Evolutionary conservation across 2,888 invertebrate genomes (phyloP).

Genomic region (Sesia bembeciformis): DNA sequence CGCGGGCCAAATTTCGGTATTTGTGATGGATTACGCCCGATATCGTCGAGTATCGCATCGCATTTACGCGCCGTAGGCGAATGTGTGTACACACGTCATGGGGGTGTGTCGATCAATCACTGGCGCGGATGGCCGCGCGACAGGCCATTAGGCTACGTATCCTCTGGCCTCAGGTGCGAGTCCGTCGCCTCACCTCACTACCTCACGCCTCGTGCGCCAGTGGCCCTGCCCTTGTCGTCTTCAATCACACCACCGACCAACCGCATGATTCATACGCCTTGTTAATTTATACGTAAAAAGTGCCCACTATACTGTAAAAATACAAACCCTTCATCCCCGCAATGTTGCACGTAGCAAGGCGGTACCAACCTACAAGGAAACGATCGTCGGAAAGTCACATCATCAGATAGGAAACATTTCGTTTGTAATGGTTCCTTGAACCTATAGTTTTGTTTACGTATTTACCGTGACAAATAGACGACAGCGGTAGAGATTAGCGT

Average conservation of each 20-base stretch:
- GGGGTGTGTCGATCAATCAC: conserved; percentile 67
- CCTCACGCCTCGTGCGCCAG: conserved; percentile 12
- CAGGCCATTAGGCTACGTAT: conserved; percentile 63
- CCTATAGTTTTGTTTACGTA: too few relatives aligned
- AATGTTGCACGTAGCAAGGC: too few relatives aligned
- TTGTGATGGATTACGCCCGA: conserved; percentile 55
- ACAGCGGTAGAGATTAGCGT: too few relatives aligned
- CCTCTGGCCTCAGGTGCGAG: conserved; percentile 48
- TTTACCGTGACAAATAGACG: too few relatives aligned
- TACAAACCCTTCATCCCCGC: too few relatives aligned
- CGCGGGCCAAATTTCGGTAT: conserved; percentile 9
- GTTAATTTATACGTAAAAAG: background rate
- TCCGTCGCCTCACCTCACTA: conserved; percentile 9
- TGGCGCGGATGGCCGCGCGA: conserved; percentile 57
- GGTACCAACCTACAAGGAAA: too few relatives aligned
- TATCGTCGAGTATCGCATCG: conserved; percentile 25
- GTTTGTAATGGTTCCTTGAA: too few relatives aligned
- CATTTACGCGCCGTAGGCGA: background rate
- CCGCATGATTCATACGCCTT: conserved; percentile 23
- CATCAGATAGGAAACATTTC: too few relatives aligned
- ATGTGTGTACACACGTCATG: conserved; percentile 53
- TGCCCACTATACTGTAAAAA: background rate
- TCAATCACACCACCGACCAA: conserved; percentile 33
- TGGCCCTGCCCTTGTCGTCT: conserved; percentile 25
- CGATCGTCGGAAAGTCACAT: too few relatives aligned